Evolutionary conservation across 2,888 invertebrate species (phyloP), one percentile per base, ranked within the genome.

Genomic region (Megaustenia siamemsis): DNA sequence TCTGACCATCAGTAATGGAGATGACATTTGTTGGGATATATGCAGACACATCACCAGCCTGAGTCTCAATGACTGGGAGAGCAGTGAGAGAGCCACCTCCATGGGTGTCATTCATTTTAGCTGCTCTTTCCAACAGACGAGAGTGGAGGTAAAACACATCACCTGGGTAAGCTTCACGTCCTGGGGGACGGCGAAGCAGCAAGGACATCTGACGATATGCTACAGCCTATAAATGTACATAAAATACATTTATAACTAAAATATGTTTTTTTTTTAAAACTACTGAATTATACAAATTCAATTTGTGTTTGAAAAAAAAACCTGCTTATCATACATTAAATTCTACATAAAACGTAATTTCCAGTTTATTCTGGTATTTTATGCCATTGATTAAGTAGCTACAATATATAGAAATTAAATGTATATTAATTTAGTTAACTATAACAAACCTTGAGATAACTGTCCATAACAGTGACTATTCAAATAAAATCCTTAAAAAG

Each of bases 1-100:
- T 99, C 95, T 99, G 99, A 89, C 99, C 99, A 93, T 99, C 99
- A 89, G 99, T 99, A 95, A 99, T 99, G 94, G 99, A 99, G 95
- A 99, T 99, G 93, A 99, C 99, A 95, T 99, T 99, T 95, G 99
- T 99, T 94, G 99, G 99, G 96, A 99, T 99, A 97, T 99, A 99
- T 89, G 99, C 99, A 85, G 99, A 99, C 95, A 99, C 99, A 95
- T 99, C 99, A 95, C 99, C 99, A 94, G 99, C 99, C 95, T 99
- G 98, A 82, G 99, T 99, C 95, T 99, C 99, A 94, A 99, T 99
- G 92, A 99, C 98, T 82, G 99, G 99, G 93, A 99, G 95, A 89
- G 99, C 99, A 89, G 99, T 99, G 91, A 99, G 96, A 60, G 99
- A 99, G 90, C 99, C 99, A 88, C 94, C 94, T 89, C 98, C 98